Evolutionary conservation across 2,113 vertebrate genomes (phyloP), one percentile per base, ranked within the genome.

Genomic region (Hiodon alosoides): DNA sequence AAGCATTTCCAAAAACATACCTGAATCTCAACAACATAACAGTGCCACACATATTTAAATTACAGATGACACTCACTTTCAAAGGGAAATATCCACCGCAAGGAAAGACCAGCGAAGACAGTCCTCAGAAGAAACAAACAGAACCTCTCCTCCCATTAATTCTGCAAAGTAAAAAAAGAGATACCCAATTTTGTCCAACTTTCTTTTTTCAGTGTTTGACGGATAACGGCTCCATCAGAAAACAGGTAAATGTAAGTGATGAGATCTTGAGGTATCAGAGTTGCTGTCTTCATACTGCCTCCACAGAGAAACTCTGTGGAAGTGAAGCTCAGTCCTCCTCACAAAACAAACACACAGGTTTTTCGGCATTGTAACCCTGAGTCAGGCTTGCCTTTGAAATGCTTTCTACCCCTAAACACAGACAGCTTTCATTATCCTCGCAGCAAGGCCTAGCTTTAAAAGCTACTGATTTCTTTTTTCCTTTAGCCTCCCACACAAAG

Each of bases 371-470:
- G 85, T 91, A 92, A 96, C 94, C 94, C 95, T 90, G 93, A 96
- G 92, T 94, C 93, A 92, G 95, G 95, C 96, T 95, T 94, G 95
- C 93, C 95, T 98, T 96, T 98, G 94, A 98, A 96, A 98, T 95
- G 95, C 94, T 96, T 95, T 97, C 95, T 94, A 95, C 92, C 93
- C 95, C 93, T 93, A 94, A 94, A 97, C 95, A 96, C 95, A 98
- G 95, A 94, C 95, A 93, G 95, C 95, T 98, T 98, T 98, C 95
- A 97, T 95, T 96, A 95, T 95, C 93, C 97, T 95, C 94, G 93
- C 94, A 96, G 94, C 93, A 96, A 98, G 96, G 95, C 96, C 95
- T 94, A 94, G 95, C 95, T 97, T 98, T 98, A 98, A 99, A 98
- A 98, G 96, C 95, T 96, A 97, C 95, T 95, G 94, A 97, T 96